Evolutionary conservation across 2,113 vertebrate species (phyloP), one percentile per base, ranked within the genome.

Genomic region (Columba livia): DNA sequence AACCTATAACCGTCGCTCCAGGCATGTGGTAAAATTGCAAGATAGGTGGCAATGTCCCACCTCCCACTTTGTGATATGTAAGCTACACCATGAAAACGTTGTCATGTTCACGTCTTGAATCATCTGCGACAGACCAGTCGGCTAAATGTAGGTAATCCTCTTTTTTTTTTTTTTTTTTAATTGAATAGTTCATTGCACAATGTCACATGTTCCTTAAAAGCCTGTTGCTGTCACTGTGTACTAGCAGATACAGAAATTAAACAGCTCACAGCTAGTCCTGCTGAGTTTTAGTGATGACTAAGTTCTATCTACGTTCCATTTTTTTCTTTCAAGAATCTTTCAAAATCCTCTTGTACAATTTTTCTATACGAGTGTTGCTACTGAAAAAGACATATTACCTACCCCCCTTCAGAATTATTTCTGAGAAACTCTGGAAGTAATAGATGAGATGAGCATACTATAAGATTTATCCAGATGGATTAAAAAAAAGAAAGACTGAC

Each of bases 191-290:
- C 25, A 25, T 15, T 58, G n/a, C 56, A n/a, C 28, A 36, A 28
- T 5, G 5, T 15, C 16, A 69, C 62, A 36, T 81, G 25, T 13
- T 58, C 56, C 48, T 74, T 32, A 81, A 42, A 87, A 44, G 29
- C 32, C 29, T 38, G 13, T 21, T 89, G 32, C 42, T 58, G 6
- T 8, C 20, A 11, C 10, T 7, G 53, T 0, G 0, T 29, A 10
- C 31, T 28, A 56, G 16, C 25, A 78, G 36, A 54, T 11, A 73
- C 0, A 57, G 47, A 81, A 90, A 62, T 19, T 7, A 66, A 74
- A 48, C 0, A 13, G 69, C 42, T 78, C 31, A 74, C 34, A 70
- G 32, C 15, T 32, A 50, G 44, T 38, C 34, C 57, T 51, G 54
- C 13, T 21, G 44, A 72, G 12, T 42, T 65, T 67, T 31, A 56